Base-by-base conservation (phyloP, 2,797 vertebrate species). In the Sebastes taczanowskii region DNA sequence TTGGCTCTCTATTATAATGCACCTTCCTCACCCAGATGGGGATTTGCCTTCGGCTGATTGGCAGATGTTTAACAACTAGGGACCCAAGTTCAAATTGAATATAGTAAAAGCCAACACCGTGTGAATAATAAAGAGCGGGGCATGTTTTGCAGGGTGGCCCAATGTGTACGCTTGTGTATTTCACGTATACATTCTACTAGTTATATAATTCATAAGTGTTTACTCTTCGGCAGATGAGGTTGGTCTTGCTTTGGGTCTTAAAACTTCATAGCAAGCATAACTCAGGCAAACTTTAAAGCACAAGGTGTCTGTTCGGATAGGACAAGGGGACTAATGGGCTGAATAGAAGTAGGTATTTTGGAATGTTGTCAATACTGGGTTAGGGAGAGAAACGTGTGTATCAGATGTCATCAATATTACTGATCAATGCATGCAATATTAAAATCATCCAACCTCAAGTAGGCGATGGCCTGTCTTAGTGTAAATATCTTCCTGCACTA, bases 41-140 rank as follows among this genome's bases (percentile, higher is more conserved):
- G 66, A 80, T 71, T 86, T 78, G 77, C 79, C 71, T 81, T 61
- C 38, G 66, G 84, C 78, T 89, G 79, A 84, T 72, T 84, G 82
- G 89, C 82, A 87, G 84, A 84, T 91, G 85, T 88, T 90, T 80
- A 77, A 76, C 81, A 90, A 83, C 78, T 61, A 22, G 56, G 60
- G 75, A 83, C 62, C 66, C 4, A 66, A 53, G 67, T 81, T 84
- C 55, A 85, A 78, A 90, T 91, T 35, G 71, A 81, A 84, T 85
- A 86, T 38, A 76, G 32, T 53, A 35, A 11, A 77, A 60, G 14
- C 20, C 22, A 80, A 30, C 25, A 29, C 34, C 6, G 11, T 30
- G 60, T 71, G 76, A 71, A 77, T 88, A 82, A 49, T 34, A 86
- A 83, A 67, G 23, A 77, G 35, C 11, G 11, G 1, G 22, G 13